Evolutionary conservation across 2,888 invertebrate species (phyloP), one percentile per base, ranked within the genome.

Genomic region (Harpalus rufipes): DNA sequence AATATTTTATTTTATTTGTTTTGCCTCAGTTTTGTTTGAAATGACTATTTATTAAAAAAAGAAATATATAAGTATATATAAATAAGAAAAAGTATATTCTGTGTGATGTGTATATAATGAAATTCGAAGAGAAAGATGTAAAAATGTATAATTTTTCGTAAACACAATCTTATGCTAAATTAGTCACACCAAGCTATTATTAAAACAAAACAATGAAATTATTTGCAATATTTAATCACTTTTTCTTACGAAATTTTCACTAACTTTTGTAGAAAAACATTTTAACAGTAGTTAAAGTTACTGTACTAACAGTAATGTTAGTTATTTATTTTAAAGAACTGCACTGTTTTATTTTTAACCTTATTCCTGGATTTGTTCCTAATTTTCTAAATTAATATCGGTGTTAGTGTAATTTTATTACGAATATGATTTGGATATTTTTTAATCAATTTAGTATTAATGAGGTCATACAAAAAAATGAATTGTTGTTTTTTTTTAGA

Each of bases 101-200:
- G 51, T 83, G 83, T 83, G 65, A 81, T 58, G 39, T 81, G 78
- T 84, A 39, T 84, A 78, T 68, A 72, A 32, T 32, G 32, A 41
- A 81, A 79, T 39, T 61, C 68, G 68, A 68, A 41, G 72, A 74
- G 44, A 58, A 72, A 81, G 14, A 81, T 81, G 72, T 81, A 81
- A 68, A 81, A 81, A 81, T 72, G 63, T 81, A 68, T 81, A 72
- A 81, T 81, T 81, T 63, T 72, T 81, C 44, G 81, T 56, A 68
- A 65, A 10, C 81, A 81, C 81, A 81, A 72, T 68, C 68, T 81
- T 81, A 81, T 81, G 81, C 81, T 81, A 41, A 81, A 81, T 81
- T 32, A 56, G 14, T n/a, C 68, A 81, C 81, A 81, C 81, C 81
- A 81, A 81, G 61, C 61, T 41, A 18, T 72, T 72, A 25, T 41